Evolutionary conservation across 2,888 invertebrate species (phyloP), one percentile per base, ranked within the genome.

Genomic region (Temnothorax ravouxi): DNA sequence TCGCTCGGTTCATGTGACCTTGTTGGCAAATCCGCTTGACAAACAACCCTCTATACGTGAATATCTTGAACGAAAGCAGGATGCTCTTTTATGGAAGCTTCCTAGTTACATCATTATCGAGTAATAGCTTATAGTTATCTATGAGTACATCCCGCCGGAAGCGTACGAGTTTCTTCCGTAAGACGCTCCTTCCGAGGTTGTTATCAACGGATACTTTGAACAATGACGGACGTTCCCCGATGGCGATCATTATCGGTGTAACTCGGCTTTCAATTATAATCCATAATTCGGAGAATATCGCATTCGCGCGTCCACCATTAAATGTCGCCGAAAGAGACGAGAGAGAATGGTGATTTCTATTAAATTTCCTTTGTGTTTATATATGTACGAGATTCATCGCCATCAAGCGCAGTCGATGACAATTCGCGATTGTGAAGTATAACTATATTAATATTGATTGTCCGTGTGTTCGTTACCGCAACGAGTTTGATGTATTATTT

Each of bases 21-120:
- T 25, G 74, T 80, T 61, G 74, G 38, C 56, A 74, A 80, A 80
- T 80, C 59, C 74, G 47, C 25, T 80, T 80, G 79, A 80, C 79
- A 80, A 80, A 80, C 74, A 74, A 80, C 74, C 59, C 56, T 79
- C 18, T 34, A 72, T 59, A 71, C 21, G 41, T 29, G 41, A 54
- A 69, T 77, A 69, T 56, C 47, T 80, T 59, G 47, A 80, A 72
- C 74, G 47, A 59, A 59, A 61, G 59, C 47, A 38, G 29, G 25
- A 47, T 50, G 74, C 29, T 79, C 38, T 38, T 21, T 56, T 72
- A 21, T 34, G 18, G n/a, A 8, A 69, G 74, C 18, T 59, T 11
- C 13, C 59, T 74, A 74, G 59, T 80, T 47, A 47, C 38, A 74
- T 80, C 59, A 80, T 80, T 80, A 80, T 72, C 59, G 29, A 59